phyloP scores from a whole-genome alignment of 2,113 vertebrate species.

The Brevimyrus niger region DNA sequence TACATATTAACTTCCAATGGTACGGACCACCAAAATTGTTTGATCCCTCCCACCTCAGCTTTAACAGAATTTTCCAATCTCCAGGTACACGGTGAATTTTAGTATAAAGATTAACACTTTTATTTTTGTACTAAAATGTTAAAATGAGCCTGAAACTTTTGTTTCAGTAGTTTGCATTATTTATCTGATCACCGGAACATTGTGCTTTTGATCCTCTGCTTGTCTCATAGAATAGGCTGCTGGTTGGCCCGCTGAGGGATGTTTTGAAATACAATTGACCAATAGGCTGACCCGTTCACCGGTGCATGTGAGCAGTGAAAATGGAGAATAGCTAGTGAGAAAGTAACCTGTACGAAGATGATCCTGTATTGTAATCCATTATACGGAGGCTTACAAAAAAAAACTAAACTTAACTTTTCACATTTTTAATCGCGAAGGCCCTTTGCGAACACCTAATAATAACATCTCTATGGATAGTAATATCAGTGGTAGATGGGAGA shows the following conservation, averaged over 20 bases:
- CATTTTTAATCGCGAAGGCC: neutral
- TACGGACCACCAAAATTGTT: neutral
- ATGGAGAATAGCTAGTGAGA: neutral
- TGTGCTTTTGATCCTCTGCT: neutral
- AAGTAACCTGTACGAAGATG: neutral
- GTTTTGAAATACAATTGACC: neutral
- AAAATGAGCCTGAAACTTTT: neutral
- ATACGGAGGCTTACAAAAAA: neutral
- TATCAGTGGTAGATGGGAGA: neutral
- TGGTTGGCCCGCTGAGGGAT: neutral
- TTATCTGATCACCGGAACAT: neutral
- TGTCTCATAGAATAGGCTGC: neutral
- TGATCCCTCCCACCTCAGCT: neutral
- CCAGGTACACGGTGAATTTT: neutral
- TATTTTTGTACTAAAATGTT: neutral
- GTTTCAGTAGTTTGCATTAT: neutral
- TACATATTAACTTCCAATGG: neutral
- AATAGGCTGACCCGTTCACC: neutral
- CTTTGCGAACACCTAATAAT: neutral
- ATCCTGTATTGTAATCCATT: neutral
- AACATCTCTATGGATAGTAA: neutral
- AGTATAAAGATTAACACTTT: neutral
- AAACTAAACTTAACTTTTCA: neutral
- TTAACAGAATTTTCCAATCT: neutral
- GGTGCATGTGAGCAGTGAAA: neutral